Percentiles rank a stretch among this genome's conserved stretches.
These are phyloP conservation scores for Ctena decussata DNA, from an alignment of 2,888 invertebrate species.

Conservation along the genomic window DNA sequence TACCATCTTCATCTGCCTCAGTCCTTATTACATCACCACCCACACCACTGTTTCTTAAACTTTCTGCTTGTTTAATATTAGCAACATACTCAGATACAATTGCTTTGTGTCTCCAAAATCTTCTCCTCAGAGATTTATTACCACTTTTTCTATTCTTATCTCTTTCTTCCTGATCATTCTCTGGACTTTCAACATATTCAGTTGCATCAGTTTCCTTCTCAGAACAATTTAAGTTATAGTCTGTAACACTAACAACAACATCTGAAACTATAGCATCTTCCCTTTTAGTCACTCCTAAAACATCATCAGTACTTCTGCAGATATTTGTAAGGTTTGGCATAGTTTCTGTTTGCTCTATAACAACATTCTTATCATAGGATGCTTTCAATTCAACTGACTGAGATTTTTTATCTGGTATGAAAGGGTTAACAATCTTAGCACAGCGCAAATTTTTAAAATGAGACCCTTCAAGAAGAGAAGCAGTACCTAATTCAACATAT, in stretches of 20 bases:
- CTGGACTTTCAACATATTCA: not conserved
- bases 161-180: not conserved
- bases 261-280: not conserved
- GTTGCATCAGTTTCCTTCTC: not conserved
- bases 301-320: not conserved
- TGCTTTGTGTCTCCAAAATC: not conserved
- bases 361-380: not conserved
- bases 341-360: too few relatives aligned
- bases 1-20: not conserved
- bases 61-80: not conserved
- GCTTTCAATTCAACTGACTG: not conserved
- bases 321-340: too few relatives aligned
- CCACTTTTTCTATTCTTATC: not conserved
- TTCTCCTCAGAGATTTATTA: not conserved
- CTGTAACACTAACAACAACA: not conserved
- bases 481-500: conserved; percentile 33
- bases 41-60: not conserved
- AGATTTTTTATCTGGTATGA: not conserved
- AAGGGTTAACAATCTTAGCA: conserved; percentile 56
- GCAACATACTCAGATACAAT: not conserved
- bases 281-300: not conserved
- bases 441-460: conserved; percentile 57
- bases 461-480: conserved; percentile 55
- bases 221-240: not conserved
- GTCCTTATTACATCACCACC: not conserved